These are phyloP conservation scores for Sipunculus nudus DNA, from an alignment of 2,888 invertebrate genomes.

Conservation along the genomic window DNA sequence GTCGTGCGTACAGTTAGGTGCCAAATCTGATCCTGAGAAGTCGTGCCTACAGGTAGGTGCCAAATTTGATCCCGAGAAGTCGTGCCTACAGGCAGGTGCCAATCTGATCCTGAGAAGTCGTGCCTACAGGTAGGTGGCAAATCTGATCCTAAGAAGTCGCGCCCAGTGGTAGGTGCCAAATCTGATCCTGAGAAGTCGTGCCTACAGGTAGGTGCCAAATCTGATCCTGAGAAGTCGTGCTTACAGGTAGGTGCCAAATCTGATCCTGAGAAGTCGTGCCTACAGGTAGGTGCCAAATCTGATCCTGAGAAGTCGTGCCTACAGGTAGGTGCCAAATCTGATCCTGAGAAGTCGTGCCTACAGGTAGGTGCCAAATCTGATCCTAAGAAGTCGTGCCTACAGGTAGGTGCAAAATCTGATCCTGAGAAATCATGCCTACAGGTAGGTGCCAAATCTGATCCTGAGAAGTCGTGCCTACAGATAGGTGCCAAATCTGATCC, in stretches of 20 bases:
- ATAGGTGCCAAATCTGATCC: constrained; percentile 59
- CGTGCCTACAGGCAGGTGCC: constrained; percentile 53
- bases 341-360: constrained; percentile 47
- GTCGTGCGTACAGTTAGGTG: too few species aligned
- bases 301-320: constrained; percentile 47
- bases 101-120: too few species aligned
- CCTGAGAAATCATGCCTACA: constrained; percentile 55
- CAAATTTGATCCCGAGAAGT: constrained; percentile 35
- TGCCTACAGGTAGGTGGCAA: too few species aligned
- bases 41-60: constrained; percentile 51
- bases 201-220: constrained; percentile 46
- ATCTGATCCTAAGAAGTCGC: too few species aligned
- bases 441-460: constrained; percentile 38
- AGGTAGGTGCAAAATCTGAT: constrained; percentile 59
- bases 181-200: constrained; percentile 55
- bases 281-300: constrained; percentile 46
- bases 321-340: constrained; percentile 44
- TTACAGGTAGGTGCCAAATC: constrained; percentile 60
- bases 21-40: constrained; percentile 55
- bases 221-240: constrained; percentile 45
- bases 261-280: constrained; percentile 53
- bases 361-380: constrained; percentile 43
- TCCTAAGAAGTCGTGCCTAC: constrained; percentile 51
- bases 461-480: constrained; percentile 52
- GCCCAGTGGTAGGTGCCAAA: constrained; percentile 59